A percentile compares a stretch with the other conserved stretches of the same genome.
Evolutionary conservation across 2,113 vertebrate species (phyloP).

Genomic region (Dromaius novaehollandiae): DNA sequence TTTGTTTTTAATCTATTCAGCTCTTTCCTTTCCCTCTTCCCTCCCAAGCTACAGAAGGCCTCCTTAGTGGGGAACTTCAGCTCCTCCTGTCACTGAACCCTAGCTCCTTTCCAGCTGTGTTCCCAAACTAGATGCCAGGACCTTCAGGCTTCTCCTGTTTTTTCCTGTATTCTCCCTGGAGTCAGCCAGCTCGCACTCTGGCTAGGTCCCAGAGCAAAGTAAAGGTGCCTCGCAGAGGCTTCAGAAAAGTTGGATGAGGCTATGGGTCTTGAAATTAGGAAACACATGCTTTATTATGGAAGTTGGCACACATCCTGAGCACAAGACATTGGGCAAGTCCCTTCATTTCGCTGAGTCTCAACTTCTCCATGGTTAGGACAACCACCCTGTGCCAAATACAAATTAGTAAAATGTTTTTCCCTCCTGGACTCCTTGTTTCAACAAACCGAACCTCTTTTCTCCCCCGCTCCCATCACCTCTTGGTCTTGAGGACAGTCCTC

Average conservation of each 20-base stretch:
- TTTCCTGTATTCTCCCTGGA: neutral
- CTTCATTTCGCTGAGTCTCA: no score
- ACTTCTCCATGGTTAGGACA: no score
- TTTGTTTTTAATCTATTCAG: neutral
- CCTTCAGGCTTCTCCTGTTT: neutral
- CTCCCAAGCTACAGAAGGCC: neutral
- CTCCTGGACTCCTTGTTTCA: neutral
- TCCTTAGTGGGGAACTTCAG: neutral
- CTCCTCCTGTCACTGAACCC: neutral
- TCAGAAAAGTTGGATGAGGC: neutral
- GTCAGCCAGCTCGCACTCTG: neutral
- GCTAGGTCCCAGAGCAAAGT: neutral
- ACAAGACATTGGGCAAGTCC: neutral
- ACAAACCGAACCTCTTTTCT: neutral
- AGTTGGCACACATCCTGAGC: neutral
- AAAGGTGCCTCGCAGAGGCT: conserved; percentile 29
- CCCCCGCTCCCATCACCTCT: neutral
- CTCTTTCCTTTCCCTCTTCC: neutral
- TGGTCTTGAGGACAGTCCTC: neutral
- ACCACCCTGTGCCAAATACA: no score
- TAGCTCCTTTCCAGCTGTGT: conserved; percentile 23
- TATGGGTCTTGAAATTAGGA: neutral
- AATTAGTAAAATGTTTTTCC: no score
- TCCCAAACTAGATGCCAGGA: conserved; percentile 22
- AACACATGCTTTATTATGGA: neutral